Base-by-base conservation (phyloP, 2,797 vertebrate genomes). In the Ciconia nigra region DNA sequence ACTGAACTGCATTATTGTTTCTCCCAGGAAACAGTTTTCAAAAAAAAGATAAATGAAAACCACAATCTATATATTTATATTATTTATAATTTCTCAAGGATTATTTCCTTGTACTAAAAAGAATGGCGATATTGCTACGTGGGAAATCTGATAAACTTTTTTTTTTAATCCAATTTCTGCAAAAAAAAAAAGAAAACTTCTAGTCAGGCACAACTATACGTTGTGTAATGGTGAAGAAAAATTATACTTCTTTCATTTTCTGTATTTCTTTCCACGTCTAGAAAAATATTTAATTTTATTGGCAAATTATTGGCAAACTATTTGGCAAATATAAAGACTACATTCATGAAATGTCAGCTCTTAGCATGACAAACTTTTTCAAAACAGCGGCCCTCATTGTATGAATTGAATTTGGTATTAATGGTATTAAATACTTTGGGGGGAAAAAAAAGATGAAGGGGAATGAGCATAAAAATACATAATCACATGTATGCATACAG, bases 1-100 rank as follows among this genome's bases (percentile, higher is more conserved):
- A 76, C 18, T 83, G 84, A 81, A 76, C 71, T 88, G 55, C 61
- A 78, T 72, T 89, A 87, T 94, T 92, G 82, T 79, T 95, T 83
- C n/a, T 44, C 63, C 16, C 62, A 95, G 87, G 83, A 93, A 90
- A 84, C 28, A 76, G 47, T 66, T 49, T 39, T 83, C 4, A 12
- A 44, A 22, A 39, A 79, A 39, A 57, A 90, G 1, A 66, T 5
- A 58, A 73, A 84, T 18, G 51, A 15, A 26, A 73, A 14, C 37
- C 13, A n/a, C 9, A 87, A 28, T 39, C n/a, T 80, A 49, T 87
- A 80, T 20, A 77, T 82, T 93, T 96, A 70, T 20, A 81, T 81
- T 55, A 81, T 85, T 93, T 92, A 9, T 82, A 83, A 55, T 4
- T 61, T 79, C 51, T 88, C 42, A 66, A 51, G 6, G 2, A 52